Evolutionary conservation across 2,888 invertebrate genomes (phyloP).

Genomic region (Cephus nigrinus): DNA sequence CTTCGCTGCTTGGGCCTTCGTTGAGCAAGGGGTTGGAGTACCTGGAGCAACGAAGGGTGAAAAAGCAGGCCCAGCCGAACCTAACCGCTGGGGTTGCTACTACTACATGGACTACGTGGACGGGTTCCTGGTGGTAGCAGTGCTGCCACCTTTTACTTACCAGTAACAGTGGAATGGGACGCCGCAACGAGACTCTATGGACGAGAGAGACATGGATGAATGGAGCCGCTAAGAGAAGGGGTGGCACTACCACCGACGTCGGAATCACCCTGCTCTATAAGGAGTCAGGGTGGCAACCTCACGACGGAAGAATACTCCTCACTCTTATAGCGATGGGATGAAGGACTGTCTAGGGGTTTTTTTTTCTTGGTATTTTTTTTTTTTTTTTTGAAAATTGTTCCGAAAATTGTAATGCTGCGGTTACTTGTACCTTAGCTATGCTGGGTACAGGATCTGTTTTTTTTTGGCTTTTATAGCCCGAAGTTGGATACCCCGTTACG

Average conservation of each 20-base stretch:
- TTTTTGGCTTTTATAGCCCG: background rate
- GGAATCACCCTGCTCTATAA: constrained; percentile 14
- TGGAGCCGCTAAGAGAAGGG: constrained; percentile 34
- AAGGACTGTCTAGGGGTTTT: background rate
- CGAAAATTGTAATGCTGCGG: background rate
- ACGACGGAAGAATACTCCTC: constrained; percentile 49
- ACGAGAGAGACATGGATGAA: constrained; percentile 36
- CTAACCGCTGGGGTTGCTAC: background rate
- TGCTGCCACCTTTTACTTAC: background rate
- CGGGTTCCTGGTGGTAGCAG: background rate
- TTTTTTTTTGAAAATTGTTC: background rate
- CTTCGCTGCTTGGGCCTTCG: background rate
- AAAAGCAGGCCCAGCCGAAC: background rate
- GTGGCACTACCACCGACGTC: background rate
- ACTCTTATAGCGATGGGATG: constrained; percentile 38
- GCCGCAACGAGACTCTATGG: background rate
- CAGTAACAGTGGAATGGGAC: background rate
- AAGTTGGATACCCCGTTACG: background rate
- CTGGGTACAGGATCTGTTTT: background rate
- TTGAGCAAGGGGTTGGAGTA: background rate
- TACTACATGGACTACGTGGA: background rate
- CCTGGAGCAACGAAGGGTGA: background rate
- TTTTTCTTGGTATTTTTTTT: background rate
- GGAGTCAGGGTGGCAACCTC: constrained; percentile 37
- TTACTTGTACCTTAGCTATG: background rate